These are phyloP conservation scores for Rhimphoctona megacephalus DNA, from an alignment of 2,888 invertebrate species.

Conservation along the genomic window DNA sequence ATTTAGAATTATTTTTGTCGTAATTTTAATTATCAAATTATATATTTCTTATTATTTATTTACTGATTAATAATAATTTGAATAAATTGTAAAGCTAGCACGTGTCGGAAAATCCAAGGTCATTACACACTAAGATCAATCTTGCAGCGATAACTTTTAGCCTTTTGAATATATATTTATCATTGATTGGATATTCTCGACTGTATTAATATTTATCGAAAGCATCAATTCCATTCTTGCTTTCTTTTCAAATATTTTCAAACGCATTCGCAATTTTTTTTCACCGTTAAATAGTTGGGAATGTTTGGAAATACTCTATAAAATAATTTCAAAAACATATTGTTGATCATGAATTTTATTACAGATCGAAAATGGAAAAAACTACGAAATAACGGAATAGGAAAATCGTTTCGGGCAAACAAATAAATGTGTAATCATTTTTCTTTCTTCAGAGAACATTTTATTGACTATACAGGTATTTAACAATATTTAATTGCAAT, in stretches of 20 bases:
- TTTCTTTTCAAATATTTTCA: background rate
- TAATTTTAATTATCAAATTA: background rate
- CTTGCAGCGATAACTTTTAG: conserved; percentile 49
- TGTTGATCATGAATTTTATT: background rate
- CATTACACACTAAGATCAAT: conserved; percentile 37
- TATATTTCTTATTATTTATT: background rate
- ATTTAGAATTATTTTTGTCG: background rate
- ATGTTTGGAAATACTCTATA: background rate
- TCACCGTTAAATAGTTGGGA: too few relatives aligned
- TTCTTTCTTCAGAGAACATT: conserved; percentile 25
- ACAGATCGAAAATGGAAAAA: background rate
- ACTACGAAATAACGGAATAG: background rate
- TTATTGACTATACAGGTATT: conserved; percentile 45
- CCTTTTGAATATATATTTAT: conserved; percentile 48
- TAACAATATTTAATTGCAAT: conserved; percentile 2
- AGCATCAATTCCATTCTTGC: background rate
- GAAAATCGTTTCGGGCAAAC: background rate
- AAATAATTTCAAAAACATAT: background rate
- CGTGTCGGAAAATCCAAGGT: conserved; percentile 43
- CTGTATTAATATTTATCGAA: background rate
- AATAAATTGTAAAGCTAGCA: background rate
- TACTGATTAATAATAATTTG: background rate
- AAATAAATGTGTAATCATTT: background rate
- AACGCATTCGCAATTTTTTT: background rate
- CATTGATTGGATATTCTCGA: conserved; percentile 25